Evolutionary conservation across 2,113 vertebrate genomes (phyloP), one percentile per base, ranked within the genome.

Genomic region (Corvus hawaiiensis): DNA sequence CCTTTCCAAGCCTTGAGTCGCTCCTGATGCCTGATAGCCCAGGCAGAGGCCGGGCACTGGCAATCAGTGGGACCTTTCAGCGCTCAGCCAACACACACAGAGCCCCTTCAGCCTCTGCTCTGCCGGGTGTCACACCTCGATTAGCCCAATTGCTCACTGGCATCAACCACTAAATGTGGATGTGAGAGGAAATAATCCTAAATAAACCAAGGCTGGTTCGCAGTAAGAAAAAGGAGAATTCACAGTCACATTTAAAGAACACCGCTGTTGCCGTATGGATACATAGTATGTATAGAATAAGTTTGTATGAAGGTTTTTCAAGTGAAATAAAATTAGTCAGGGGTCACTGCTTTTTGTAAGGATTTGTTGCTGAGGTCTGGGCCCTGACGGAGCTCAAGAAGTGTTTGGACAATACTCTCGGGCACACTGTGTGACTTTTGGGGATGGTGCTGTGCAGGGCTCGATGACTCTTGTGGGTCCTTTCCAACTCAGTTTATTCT

Each of bases 91-190:
- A 11, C 96, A 56, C 92, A 26, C 43, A 43, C 13, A 66, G 86
- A 77, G 76, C 76, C 81, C 72, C 32, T 73, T 74, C 90, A 92
- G 96, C 91, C 89, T 89, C 73, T 64, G 89, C 76, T 72, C 84
- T 87, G 86, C 80, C 12, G 28, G 73, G 48, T 92, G 89, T 84
- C 32, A 5, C 89, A 92, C 94, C 93, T 89, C 64, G 84, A 87
- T 91, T 91, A 92, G 76, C 4, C 2, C 76, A 75, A 48, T 63
- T 92, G 89, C 84, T 78, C 90, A 30, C 3, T 95, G 91, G 91
- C 94, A 94, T 52, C 64, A 64, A 10, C 17, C 12, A 4, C 61
- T 44, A 20, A 33, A 30, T 1, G 0, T 19, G n/a, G 41, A 61
- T 11, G 52, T 18, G 28, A 43, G 82, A 81, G 61, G 84, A 78